Conservation (phyloP, 2,888 invertebrate genomes). For the Cheilosia urbana region DNA sequence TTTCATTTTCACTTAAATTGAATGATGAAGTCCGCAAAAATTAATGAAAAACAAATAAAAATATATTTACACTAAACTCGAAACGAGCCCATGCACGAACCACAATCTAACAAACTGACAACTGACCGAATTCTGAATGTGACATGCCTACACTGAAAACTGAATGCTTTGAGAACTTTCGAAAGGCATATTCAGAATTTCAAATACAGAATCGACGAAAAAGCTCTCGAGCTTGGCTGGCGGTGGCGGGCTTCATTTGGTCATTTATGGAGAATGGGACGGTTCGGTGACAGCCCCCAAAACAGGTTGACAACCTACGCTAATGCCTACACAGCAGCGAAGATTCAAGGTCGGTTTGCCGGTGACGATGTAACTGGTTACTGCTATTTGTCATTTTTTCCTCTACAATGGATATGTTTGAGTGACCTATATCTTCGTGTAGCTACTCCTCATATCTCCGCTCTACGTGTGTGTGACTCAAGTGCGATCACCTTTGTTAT, state of each 20-base stretch:
- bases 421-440: constrained; percentile 46
- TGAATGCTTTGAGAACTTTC: constrained; percentile 48
- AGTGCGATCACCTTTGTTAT: constrained; percentile 9
- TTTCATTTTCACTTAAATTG: constrained; percentile 87
- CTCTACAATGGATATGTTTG: constrained; percentile 14
- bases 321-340: constrained; percentile 32
- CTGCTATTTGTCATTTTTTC: constrained; percentile 11
- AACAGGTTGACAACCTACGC: constrained; percentile 45
- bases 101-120: constrained; percentile 40
- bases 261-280: constrained; percentile 3
- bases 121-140: constrained; percentile 46
- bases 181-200: not conserved
- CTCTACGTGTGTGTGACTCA: not conserved
- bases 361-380: constrained; percentile 56
- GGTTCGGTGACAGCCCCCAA: constrained; percentile 30
- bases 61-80: constrained; percentile 47
- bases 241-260: not conserved
- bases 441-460: not conserved
- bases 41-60: constrained; percentile 56
- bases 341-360: constrained; percentile 65
- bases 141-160: constrained; percentile 15
- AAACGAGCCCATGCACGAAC: constrained; percentile 63
- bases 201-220: not conserved
- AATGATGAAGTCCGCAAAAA: constrained; percentile 24
- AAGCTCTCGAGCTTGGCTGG: constrained; percentile 18